Percentiles rank a stretch among this genome's conserved stretches.
Conservation (phyloP, 2,113 vertebrate genomes). For the Pangasianodon gigas region DNA sequence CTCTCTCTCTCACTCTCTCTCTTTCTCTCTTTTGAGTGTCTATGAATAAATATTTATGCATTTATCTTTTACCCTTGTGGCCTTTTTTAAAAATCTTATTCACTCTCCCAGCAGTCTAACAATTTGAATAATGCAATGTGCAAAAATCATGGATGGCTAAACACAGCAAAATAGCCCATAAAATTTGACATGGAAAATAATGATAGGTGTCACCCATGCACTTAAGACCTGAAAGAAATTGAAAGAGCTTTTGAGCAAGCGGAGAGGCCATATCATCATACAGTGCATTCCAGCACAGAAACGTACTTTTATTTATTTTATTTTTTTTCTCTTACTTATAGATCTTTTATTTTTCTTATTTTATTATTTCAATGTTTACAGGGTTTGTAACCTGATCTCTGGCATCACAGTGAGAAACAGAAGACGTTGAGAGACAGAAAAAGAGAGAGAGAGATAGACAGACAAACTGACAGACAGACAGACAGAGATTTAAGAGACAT, state of each 20-base stretch:
- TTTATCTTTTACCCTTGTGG: constrained; percentile 8
- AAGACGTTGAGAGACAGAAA: not conserved
- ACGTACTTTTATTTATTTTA: not conserved
- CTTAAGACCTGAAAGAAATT: no score
- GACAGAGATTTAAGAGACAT: no score
- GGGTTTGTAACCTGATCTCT: no score
- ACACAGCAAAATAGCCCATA: not conserved
- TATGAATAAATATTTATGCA: constrained; percentile 47
- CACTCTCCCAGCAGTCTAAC: not conserved
- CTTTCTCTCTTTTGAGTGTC: constrained; percentile 16
- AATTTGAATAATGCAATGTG: not conserved
- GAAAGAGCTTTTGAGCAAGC: no score
- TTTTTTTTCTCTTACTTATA: not conserved
- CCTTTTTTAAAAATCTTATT: not conserved
- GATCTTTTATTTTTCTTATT: no score
- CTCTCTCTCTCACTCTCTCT: constrained; percentile 15
- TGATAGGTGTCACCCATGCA: no score
- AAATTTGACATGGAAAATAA: no score
- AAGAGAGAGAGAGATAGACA: not conserved
- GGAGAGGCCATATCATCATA: no score
- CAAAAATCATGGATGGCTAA: not conserved
- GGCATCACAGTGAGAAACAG: not conserved
- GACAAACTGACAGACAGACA: no score
- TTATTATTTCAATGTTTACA: no score
- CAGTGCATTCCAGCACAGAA: not conserved